A percentile compares a stretch with the other conserved stretches of the same genome.
These are phyloP conservation scores for Meriones unguiculatus DNA, from an alignment of 2,113 vertebrate genomes.

Conservation along the genomic window DNA sequence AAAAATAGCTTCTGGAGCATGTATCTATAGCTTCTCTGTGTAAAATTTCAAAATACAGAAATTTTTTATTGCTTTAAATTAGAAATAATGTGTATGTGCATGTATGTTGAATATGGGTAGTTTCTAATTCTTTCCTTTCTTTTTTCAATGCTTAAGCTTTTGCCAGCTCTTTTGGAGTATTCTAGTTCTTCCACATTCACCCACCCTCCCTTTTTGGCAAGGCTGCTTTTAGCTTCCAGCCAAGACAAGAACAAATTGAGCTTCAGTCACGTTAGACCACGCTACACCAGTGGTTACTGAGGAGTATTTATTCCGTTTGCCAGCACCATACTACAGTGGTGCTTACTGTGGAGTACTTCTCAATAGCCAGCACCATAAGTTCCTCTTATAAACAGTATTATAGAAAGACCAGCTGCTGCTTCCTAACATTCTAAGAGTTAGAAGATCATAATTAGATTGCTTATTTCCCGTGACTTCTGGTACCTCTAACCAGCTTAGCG, in stretches of 20 bases:
- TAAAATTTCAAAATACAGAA: constrained; percentile 57
- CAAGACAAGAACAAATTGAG: constrained; percentile 69
- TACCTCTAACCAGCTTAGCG: constrained; percentile 47
- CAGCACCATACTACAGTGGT: constrained; percentile 48
- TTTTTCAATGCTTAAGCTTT: constrained; percentile 62
- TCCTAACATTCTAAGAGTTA: constrained; percentile 38
- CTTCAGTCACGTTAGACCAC: constrained; percentile 57
- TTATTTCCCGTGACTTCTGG: constrained; percentile 7
- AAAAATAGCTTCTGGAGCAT: constrained; percentile 48
- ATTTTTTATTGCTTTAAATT: constrained; percentile 36
- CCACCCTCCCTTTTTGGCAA: constrained; percentile 53
- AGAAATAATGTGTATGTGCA: constrained; percentile 18
- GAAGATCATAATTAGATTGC: constrained; percentile 19
- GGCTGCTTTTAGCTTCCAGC: constrained; percentile 59
- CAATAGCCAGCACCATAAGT: constrained; percentile 50
- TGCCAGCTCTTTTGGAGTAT: constrained; percentile 1
- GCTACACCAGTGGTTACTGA: constrained; percentile 33
- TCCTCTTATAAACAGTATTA: constrained; percentile 8
- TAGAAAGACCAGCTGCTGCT: constrained; percentile 51
- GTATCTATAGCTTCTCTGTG: background rate
- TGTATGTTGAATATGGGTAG: constrained; percentile 12
- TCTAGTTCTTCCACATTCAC: background rate
- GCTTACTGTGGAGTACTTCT: constrained; percentile 48
- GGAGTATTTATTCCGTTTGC: constrained; percentile 42
- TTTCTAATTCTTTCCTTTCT: constrained; percentile 42